Conservation (phyloP, 2,113 vertebrate species). For the Willisornis vidua region DNA sequence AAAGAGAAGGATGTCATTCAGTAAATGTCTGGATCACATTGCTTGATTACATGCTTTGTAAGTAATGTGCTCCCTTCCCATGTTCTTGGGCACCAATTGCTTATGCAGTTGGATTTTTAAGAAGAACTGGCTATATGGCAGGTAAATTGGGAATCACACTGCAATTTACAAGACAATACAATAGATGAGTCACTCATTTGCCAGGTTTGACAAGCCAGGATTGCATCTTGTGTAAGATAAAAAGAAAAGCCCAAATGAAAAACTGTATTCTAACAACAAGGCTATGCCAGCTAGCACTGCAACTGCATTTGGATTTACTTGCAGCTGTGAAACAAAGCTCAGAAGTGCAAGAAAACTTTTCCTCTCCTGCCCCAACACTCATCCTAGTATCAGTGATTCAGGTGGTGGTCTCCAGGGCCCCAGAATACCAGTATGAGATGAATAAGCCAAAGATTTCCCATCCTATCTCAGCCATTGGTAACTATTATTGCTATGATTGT, state of each 20-base stretch:
- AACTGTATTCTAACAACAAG: background rate
- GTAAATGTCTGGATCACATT: constrained; percentile 55
- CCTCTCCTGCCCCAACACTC: background rate
- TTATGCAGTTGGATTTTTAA: constrained; percentile 19
- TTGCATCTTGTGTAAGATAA: constrained; percentile 9
- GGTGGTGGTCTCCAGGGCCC: background rate
- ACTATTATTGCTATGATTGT: background rate
- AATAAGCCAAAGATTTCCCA: background rate
- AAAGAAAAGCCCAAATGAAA: background rate
- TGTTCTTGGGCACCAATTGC: constrained; percentile 12
- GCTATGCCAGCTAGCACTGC: background rate
- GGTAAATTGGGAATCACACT: constrained; percentile 27
- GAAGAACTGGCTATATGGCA: constrained; percentile 47
- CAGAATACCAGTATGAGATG: background rate
- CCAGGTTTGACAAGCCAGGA: constrained; percentile 15
- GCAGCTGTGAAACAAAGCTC: background rate
- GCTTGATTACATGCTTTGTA: constrained; percentile 51
- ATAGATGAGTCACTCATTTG: constrained; percentile 26
- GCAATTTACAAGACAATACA: background rate
- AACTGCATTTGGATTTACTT: background rate
- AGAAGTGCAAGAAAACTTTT: background rate
- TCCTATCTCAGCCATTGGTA: background rate
- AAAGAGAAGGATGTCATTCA: constrained; percentile 45
- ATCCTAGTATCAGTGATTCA: background rate
- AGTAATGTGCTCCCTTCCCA: constrained; percentile 26